These are phyloP conservation scores for Anableps anableps DNA, from an alignment of 2,797 vertebrate species.

Conservation along the genomic window DNA sequence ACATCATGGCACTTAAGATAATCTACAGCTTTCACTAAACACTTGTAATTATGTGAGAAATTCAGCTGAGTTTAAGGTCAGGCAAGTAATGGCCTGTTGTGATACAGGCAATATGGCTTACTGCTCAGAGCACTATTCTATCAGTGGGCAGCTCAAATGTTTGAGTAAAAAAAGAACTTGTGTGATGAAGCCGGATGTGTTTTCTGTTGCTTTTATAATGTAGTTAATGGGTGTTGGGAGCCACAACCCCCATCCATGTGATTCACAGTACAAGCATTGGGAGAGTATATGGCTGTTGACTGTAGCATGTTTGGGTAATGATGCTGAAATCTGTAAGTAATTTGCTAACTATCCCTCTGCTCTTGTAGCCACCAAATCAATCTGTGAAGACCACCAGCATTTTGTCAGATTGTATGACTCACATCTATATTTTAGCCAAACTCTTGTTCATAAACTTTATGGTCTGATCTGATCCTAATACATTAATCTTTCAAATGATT, in stretches of 20 bases:
- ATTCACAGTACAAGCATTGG: neutral
- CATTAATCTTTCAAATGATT: no score
- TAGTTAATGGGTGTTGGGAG: neutral
- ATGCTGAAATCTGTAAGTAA: no score
- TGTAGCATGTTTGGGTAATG: no score
- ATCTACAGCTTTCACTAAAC: conserved; percentile 52
- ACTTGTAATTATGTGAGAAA: conserved; percentile 61
- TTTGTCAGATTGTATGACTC: conserved; percentile 38
- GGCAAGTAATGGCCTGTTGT: conserved; percentile 7
- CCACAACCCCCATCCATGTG: neutral
- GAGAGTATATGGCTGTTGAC: no score
- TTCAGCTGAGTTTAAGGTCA: conserved; percentile 32
- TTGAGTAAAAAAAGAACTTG: neutral
- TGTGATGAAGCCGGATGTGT: neutral
- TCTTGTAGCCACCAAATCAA: neutral
- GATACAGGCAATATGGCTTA: neutral
- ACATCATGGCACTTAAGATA: conserved; percentile 44
- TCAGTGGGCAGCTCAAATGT: neutral
- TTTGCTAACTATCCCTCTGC: no score
- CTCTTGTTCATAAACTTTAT: no score
- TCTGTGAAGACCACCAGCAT: conserved; percentile 22
- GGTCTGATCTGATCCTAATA: no score
- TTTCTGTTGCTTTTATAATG: neutral
- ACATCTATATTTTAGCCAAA: neutral
- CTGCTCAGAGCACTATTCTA: neutral